A percentile compares a stretch with the other conserved stretches of the same genome.
Conservation (phyloP, 1,140 invertebrate genomes). For the Glossosoma conforme region DNA sequence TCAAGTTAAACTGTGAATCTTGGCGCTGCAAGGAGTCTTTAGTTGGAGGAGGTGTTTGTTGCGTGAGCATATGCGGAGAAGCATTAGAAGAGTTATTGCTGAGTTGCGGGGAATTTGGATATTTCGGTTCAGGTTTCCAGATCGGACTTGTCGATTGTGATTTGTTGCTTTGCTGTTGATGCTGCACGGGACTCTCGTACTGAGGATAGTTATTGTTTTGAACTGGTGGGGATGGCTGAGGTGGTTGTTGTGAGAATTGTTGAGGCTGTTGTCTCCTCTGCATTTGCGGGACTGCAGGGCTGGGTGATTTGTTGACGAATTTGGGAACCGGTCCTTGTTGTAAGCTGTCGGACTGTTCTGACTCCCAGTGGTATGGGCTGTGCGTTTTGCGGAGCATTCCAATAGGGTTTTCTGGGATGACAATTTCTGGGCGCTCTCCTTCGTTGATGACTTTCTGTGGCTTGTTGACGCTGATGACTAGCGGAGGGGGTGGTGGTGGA, state of each 20-base stretch:
- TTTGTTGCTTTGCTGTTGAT: slow-evolving; percentile 38
- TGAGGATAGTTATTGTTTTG: slow-evolving; percentile 2
- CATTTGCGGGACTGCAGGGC: slow-evolving; percentile 45
- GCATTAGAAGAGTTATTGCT: slow-evolving; percentile 8
- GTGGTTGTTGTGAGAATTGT: slow-evolving; percentile 38
- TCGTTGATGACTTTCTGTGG: slow-evolving; percentile 36
- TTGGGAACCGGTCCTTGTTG: slow-evolving; percentile 42
- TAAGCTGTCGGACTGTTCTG: slow-evolving; percentile 41
- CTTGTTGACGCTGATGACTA: slow-evolving; percentile 41
- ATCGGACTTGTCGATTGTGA: slow-evolving; percentile 44
- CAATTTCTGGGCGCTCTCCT: slow-evolving; percentile 59
- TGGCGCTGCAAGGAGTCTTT: slow-evolving; percentile 45
- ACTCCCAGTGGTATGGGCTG: slow-evolving; percentile 50
- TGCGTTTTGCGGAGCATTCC: slow-evolving; percentile 51
- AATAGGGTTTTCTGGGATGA: slow-evolving; percentile 64
- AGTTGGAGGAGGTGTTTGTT: slow-evolving; percentile 37
- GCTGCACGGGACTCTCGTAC: neutral
- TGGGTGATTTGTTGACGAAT: slow-evolving; percentile 43
- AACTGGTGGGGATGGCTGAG: slow-evolving; percentile 31
- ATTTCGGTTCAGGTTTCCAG: slow-evolving; percentile 46
- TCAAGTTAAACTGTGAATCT: slow-evolving; percentile 49
- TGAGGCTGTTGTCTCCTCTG: slow-evolving; percentile 24
- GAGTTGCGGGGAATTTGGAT: slow-evolving; percentile 28
- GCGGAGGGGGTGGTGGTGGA: slow-evolving; percentile 40
- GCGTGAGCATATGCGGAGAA: slow-evolving; percentile 7